Base-by-base conservation (phyloP, 92 coral and sea anemone genomes). In the Palythoa grandis region DNA sequence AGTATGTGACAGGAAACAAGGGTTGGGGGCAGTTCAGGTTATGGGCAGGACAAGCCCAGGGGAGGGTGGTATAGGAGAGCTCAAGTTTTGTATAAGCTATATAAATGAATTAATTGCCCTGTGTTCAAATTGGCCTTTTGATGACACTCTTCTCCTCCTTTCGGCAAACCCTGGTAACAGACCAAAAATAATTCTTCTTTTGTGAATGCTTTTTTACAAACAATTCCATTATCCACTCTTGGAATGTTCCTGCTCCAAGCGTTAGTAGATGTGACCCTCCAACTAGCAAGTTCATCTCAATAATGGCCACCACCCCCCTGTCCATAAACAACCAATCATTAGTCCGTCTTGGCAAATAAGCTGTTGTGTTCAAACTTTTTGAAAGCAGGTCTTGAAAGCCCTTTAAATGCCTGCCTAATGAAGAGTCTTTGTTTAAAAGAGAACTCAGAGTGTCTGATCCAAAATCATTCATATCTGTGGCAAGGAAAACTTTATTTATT, bases 201-300 rank as follows among this genome's bases (percentile, higher is more conserved):
- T 84, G 87, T n/a, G 94, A 79, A 52, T 93, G 93, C 25, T 84
- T 79, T 61, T 88, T 88, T 1, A 93, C 87, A 83, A 95, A 96
- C 19, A 92, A 90, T 53, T 91, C 94, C 89, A 96, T 87, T 35
- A 96, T 93, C 99, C 99, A 95, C 54, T 91, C 93, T 82, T 96
- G 99, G 82, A 96, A 96, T 78, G 98, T 93, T 22, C 99, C 99
- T 11, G 99, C 95, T 15, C 99, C 99, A 70, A 96, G 74, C 2
- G 99, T 96, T 74, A 96, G 83, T 52, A 96, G 88, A 79, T 96
- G 99, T 19, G 89, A 87, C 48, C 97, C 92, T 13, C 88, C 90
- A 82, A 86, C 88, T 0, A 96, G 86, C 40, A 96, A 79, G 78
- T 96, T 96, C 99, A 93, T 96, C 61, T 96, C 98, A 23, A 91